phyloP scores from a whole-genome alignment of 2,113 vertebrate genomes.

The Tauraco erythrolophus region DNA sequence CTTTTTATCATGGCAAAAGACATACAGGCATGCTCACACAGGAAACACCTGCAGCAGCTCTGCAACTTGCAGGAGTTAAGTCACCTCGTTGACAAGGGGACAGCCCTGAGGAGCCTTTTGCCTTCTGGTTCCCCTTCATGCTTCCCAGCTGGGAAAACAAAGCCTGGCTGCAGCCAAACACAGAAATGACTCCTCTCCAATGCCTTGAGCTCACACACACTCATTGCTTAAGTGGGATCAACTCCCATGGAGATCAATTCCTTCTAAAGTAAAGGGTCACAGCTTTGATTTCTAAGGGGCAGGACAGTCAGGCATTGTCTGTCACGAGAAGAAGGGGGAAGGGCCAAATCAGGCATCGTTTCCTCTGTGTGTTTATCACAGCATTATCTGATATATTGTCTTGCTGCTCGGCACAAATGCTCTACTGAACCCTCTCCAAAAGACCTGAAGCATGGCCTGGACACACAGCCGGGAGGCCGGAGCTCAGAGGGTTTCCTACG shows the following conservation, averaged over 20 bases:
- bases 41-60: background rate
- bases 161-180: background rate
- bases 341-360: background rate
- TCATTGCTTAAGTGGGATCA: background rate
- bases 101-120: background rate
- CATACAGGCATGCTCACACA: background rate
- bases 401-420: background rate
- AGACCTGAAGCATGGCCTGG: rapidly evolving
- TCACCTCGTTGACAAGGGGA: background rate
- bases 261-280: background rate
- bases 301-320: background rate
- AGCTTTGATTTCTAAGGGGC: background rate
- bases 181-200: background rate
- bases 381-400: rapidly evolving
- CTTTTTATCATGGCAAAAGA: background rate
- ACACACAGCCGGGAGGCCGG: background rate
- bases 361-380: background rate
- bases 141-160: background rate
- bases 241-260: background rate
- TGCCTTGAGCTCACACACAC: background rate
- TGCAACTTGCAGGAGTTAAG: background rate
- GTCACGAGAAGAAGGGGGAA: background rate
- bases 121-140: background rate
- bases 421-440: rapidly evolving
- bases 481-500: background rate